Conservation (phyloP, 1,140 invertebrate genomes). For the Zaprionus taronus region DNA sequence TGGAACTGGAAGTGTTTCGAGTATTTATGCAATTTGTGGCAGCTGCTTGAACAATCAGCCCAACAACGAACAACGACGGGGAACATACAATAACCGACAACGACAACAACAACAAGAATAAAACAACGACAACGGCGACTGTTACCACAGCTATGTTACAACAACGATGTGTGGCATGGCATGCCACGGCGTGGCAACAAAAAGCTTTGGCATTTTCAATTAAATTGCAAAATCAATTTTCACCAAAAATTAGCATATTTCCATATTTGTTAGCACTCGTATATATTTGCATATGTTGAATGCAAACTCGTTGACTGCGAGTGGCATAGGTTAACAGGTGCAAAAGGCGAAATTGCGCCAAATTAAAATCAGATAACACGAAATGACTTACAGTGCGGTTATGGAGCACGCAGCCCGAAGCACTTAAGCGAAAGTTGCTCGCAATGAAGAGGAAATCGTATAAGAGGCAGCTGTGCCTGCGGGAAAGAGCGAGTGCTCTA, state of each 20-base stretch:
- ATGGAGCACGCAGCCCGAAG: neutral
- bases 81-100: slow-evolving; percentile 18
- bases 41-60: slow-evolving; percentile 71
- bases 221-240: slow-evolving; percentile 82
- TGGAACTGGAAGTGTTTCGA: slow-evolving; percentile 53
- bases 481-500: neutral
- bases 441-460: neutral
- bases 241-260: slow-evolving; percentile 77
- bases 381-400: slow-evolving; percentile 67
- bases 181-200: slow-evolving; percentile 30
- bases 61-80: slow-evolving; percentile 54
- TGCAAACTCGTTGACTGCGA: slow-evolving; percentile 13
- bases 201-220: slow-evolving; percentile 71
- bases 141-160: slow-evolving; percentile 10
- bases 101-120: slow-evolving; percentile 11
- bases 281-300: slow-evolving; percentile 71
- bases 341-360: slow-evolving; percentile 74
- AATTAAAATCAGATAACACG: slow-evolving; percentile 81
- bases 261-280: slow-evolving; percentile 38
- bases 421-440: slow-evolving; percentile 3
- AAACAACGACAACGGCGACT: slow-evolving; percentile 4
- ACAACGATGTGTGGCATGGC: slow-evolving; percentile 13
- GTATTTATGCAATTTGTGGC: slow-evolving; percentile 80
- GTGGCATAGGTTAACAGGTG: slow-evolving; percentile 70
- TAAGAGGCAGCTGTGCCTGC: slow-evolving; percentile 27